These are phyloP conservation scores for Cassiopea xamachana DNA, from an alignment of 30 jellyfish, hydroid and myxozoan species.

Conservation along the genomic window DNA sequence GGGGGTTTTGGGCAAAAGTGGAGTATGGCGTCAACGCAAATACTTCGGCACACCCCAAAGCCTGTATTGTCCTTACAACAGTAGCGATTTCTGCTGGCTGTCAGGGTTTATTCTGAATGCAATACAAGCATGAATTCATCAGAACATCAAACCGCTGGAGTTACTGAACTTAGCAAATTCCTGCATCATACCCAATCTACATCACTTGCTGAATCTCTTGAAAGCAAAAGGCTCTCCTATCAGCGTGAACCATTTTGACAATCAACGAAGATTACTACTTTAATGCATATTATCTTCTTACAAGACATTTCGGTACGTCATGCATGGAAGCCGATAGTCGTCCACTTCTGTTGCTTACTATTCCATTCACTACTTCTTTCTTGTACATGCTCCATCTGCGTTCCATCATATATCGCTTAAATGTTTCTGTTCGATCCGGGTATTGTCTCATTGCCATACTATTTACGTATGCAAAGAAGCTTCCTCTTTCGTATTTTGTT, in stretches of 20 bases:
- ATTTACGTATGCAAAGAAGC: constrained; percentile 35
- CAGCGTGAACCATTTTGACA: not conserved
- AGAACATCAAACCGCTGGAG: too few relatives aligned
- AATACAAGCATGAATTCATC: too few relatives aligned
- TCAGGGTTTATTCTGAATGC: too few relatives aligned
- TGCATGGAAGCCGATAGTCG: constrained; percentile 37
- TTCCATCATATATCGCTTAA: constrained; percentile 53
- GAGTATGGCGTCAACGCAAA: too few relatives aligned
- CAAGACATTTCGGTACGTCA: constrained; percentile 65
- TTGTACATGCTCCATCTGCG: constrained; percentile 72
- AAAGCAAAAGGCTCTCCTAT: not conserved
- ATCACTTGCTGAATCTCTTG: too few relatives aligned
- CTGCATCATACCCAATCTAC: too few relatives aligned
- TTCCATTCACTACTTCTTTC: constrained; percentile 57
- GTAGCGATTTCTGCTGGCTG: too few relatives aligned
- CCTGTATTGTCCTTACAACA: too few relatives aligned
- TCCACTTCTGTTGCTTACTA: constrained; percentile 38
- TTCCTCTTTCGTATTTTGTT: constrained; percentile 47
- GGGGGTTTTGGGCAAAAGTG: too few relatives aligned
- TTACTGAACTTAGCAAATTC: too few relatives aligned
- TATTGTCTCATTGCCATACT: constrained; percentile 54
- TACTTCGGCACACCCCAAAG: too few relatives aligned
- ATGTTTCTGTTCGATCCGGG: constrained; percentile 65
- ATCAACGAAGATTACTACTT: not conserved
- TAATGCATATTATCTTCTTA: not conserved